Conservation (phyloP, 2,113 vertebrate genomes). For the Anguilla japonica region DNA sequence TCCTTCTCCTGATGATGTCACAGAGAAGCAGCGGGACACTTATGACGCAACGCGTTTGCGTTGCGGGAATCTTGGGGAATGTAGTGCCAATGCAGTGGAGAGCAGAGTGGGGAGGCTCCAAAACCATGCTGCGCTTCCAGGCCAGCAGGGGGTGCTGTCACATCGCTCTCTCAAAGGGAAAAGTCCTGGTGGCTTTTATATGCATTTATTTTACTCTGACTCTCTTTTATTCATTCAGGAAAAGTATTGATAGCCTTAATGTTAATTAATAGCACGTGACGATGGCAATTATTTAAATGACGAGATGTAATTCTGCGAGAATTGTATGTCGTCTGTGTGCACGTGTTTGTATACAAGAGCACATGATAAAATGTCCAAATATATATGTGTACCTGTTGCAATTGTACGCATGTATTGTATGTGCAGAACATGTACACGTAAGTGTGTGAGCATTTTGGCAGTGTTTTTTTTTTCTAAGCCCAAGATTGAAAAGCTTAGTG, state of each 20-base stretch:
- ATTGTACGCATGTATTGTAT: neutral
- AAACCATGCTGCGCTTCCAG: neutral
- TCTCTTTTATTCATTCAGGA: slow-evolving; percentile 29
- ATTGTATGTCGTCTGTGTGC: neutral
- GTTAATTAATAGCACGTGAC: slow-evolving; percentile 3
- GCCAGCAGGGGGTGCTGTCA: neutral
- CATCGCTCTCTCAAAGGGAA: neutral
- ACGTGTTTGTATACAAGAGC: no score
- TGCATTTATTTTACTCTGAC: slow-evolving; percentile 15
- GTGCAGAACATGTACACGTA: neutral
- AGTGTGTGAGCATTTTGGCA: neutral
- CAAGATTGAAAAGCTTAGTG: neutral
- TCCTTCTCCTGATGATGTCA: neutral
- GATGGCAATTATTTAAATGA: slow-evolving; percentile 4
- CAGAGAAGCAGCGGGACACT: neutral
- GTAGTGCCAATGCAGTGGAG: slow-evolving; percentile 16
- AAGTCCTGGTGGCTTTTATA: slow-evolving; percentile 4
- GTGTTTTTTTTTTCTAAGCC: neutral
- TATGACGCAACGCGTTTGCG: neutral
- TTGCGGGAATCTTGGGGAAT: neutral
- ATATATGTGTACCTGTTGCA: no score
- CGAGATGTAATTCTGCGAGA: neutral
- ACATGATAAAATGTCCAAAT: no score
- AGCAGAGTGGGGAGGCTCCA: neutral
- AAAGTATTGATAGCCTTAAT: slow-evolving; percentile 13